Evolutionary conservation across 2,888 invertebrate species (phyloP).

Genomic region (Heliconius hortense): DNA sequence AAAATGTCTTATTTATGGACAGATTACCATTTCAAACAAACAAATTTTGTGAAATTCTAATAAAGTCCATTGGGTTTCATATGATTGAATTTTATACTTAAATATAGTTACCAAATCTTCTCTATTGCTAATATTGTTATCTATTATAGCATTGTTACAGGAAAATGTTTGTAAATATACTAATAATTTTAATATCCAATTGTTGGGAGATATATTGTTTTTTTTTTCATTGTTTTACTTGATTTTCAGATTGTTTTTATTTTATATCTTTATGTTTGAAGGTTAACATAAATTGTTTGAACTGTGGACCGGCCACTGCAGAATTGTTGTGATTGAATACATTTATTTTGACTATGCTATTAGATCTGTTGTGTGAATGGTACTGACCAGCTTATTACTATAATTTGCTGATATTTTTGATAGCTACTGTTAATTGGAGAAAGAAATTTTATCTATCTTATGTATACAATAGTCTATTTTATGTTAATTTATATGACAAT

Average conservation of each 20-base stretch:
- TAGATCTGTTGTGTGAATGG: no score
- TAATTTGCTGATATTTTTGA: not conserved
- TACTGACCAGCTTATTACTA: no score
- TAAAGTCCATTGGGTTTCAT: not conserved
- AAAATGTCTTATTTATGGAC: not conserved
- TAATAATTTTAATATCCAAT: not conserved
- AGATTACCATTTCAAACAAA: no score
- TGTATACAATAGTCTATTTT: not conserved
- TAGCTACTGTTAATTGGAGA: not conserved
- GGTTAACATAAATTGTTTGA: not conserved
- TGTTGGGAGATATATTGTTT: constrained; percentile 1
- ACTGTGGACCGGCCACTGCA: not conserved
- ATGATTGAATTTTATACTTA: not conserved
- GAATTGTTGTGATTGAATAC: not conserved
- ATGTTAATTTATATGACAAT: not conserved
- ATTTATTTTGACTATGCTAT: not conserved
- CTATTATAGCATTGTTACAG: not conserved
- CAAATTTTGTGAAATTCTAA: not conserved
- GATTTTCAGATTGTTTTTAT: constrained; percentile 1
- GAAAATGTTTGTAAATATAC: not conserved
- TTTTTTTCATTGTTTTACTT: not conserved
- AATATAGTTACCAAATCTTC: not conserved
- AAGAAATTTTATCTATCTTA: not conserved
- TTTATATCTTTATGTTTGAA: constrained; percentile 1
- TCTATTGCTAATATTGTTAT: not conserved